phyloP scores from a whole-genome alignment of 2,797 vertebrate species.

The Pelobates cultripes region DNA sequence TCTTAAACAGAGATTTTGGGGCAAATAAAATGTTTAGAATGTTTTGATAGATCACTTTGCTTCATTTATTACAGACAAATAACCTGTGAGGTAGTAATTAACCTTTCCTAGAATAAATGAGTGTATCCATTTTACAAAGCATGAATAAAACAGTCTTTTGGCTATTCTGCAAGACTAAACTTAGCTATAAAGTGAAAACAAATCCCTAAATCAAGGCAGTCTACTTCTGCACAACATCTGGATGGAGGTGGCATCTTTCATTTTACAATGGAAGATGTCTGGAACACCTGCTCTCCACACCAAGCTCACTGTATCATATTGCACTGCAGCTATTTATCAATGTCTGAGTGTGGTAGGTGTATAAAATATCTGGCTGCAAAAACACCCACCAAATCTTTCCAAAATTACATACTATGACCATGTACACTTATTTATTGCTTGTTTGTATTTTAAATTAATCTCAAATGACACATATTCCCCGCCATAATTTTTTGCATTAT shows the following conservation, averaged over 20 bases:
- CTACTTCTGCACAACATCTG: conserved; percentile 19
- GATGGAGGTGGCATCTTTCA: conserved; percentile 26
- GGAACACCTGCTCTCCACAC: conserved; percentile 39
- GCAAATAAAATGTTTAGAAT: too few species aligned
- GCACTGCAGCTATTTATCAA: conserved; percentile 36
- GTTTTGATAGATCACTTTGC: too few species aligned
- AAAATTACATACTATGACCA: not conserved
- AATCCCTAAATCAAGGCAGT: conserved; percentile 15
- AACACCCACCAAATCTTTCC: not conserved
- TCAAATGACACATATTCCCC: too few species aligned
- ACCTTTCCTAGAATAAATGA: too few species aligned
- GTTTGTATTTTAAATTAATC: too few species aligned
- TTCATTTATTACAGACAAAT: too few species aligned
- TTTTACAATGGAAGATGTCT: conserved; percentile 24
- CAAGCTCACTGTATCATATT: conserved; percentile 1
- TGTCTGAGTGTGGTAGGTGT: conserved; percentile 28
- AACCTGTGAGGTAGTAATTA: too few species aligned
- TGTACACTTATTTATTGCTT: not conserved
- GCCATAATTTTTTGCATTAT: too few species aligned
- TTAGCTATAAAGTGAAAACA: conserved; percentile 8
- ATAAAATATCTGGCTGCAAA: conserved; percentile 31
- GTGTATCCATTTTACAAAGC: too few species aligned
- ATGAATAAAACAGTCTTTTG: not conserved
- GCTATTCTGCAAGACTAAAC: conserved; percentile 13
- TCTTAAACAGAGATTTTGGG: too few species aligned